These are phyloP conservation scores for Sussaba pulchella DNA, from an alignment of 2,888 invertebrate genomes.

Conservation along the genomic window DNA sequence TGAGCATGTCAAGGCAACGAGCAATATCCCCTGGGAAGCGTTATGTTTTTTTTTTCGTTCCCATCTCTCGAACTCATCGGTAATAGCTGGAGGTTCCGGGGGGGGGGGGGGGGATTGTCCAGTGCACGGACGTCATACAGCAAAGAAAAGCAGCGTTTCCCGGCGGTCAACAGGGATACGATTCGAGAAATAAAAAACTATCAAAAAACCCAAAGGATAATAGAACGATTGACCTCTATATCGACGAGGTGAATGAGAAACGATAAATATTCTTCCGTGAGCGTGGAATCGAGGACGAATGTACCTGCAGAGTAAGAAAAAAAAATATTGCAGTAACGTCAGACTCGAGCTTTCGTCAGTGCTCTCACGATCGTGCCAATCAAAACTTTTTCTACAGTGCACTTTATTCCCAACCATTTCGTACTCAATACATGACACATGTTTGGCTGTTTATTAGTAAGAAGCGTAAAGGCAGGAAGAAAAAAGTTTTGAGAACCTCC, in stretches of 20 bases:
- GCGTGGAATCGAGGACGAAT: neutral
- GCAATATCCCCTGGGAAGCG: conserved; percentile 48
- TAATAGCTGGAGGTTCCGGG: neutral
- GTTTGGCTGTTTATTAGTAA: conserved; percentile 26
- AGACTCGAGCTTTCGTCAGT: conserved; percentile 15
- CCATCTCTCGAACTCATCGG: conserved; percentile 1
- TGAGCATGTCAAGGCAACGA: conserved; percentile 47
- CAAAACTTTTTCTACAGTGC: conserved; percentile 54
- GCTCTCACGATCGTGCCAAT: conserved; percentile 40
- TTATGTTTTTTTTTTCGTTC: conserved; percentile 23
- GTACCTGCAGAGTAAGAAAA: conserved; percentile 23
- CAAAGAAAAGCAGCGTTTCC: conserved; percentile 25
- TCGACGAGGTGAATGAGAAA: neutral
- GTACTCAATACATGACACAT: conserved; percentile 7
- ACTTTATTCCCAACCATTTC: neutral
- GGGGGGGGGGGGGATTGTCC: conserved; percentile 7
- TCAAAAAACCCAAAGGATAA: conserved; percentile 7
- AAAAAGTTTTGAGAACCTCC: neutral
- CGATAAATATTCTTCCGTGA: neutral
- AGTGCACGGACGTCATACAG: neutral
- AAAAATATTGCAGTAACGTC: neutral
- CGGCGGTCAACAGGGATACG: conserved; percentile 1
- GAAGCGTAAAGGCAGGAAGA: too few relatives aligned
- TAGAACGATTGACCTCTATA: neutral
- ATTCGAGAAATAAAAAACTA: conserved; percentile 4